Evolutionary conservation across 2,113 vertebrate species (phyloP), one percentile per base, ranked within the genome.

Genomic region (Boleophthalmus pectinirostris): DNA sequence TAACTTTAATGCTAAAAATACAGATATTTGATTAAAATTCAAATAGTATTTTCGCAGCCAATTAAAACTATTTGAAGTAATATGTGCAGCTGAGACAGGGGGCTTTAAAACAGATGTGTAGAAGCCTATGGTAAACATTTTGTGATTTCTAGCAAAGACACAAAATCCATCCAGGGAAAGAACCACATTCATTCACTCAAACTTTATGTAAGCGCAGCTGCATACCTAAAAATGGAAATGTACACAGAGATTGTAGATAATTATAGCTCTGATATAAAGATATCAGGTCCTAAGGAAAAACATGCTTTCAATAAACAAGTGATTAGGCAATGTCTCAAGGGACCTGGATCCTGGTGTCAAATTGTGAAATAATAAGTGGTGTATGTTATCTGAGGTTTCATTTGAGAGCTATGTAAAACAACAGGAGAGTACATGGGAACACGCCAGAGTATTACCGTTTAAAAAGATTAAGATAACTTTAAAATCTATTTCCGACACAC

Each of bases 201-300:
- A 69, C 66, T 43, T 88, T 89, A 83, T 83, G 82, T 87, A 90
- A 87, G 73, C 29, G 20, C 38, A 66, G 46, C 76, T 80, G 66
- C 77, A 87, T 85, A 85, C 86, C 88, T 89, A 91, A 89, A 90
- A 81, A 91, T 92, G 84, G 85, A 87, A 90, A 70, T 82, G 63
- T 25, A 23, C n/a, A n/a, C 74, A 73, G 73, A 81, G 69, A 70
- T 35, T 73, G 69, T 13, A 81, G 75, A 73, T 74, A 80, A 72
- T 80, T 73, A 66, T 45, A 70, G 80, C 79, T 49, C 72, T 54
- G 73, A 78, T 74, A 11, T 72, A 87, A 88, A 90, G 84, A 82
- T 72, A 85, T 78, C 80, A 13, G 35, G 43, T 56, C 57, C 51
- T 79, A 46, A 84, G 81, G 64, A 79, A 75, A 81, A 85, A 84